Evolutionary conservation across 1,140 invertebrate genomes (phyloP), one percentile per base, ranked within the genome.

Genomic region (Brachionus rubens): DNA sequence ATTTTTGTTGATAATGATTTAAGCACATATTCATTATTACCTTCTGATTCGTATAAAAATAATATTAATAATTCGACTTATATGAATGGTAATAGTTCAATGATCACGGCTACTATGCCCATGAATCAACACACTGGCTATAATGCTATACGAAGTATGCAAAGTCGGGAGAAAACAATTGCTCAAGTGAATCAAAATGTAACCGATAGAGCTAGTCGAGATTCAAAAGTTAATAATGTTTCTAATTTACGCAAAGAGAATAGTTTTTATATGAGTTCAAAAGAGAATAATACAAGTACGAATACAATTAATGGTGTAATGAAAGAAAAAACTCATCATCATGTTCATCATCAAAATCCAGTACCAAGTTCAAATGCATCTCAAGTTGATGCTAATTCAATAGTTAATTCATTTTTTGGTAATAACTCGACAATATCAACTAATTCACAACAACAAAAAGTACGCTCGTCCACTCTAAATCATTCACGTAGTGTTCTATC

Each of bases 371-470:
- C 59, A 12, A 72, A 72, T 41, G 14, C 28, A 19, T 72, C 68
- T 3, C 68, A 72, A 50, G 28, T 72, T 10, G 68, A 72, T 36
- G 26, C 68, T 14, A 72, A 48, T 19, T 72, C 68, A 41, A 72
- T 72, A 28, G 30, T 72, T 50, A 72, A 72, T 33, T 72, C 68
- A 10, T 72, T 72, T 72, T 72, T 50, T 33, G 68, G 46, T 12
- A 72, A 72, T 36, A 48, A 72, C 30, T 72, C 68, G 9, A 72
- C 68, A 19, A 72, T 72, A 16, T 72, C 68, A n/a, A 72, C 68
- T n/a, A 41, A 40, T 54, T 72, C 68, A 6, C 68, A 72, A n/a
- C 68, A 72, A 19, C 68, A 48, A 33, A 72, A 54, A 30, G 14
- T 36, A 30, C 68, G 68, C 43, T 72, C 68, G 41, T 72, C 68